Evolutionary conservation across 30 jellyfish, hydroid and myxozoan species (phyloP).

Genomic region (Sanderia malayensis): DNA sequence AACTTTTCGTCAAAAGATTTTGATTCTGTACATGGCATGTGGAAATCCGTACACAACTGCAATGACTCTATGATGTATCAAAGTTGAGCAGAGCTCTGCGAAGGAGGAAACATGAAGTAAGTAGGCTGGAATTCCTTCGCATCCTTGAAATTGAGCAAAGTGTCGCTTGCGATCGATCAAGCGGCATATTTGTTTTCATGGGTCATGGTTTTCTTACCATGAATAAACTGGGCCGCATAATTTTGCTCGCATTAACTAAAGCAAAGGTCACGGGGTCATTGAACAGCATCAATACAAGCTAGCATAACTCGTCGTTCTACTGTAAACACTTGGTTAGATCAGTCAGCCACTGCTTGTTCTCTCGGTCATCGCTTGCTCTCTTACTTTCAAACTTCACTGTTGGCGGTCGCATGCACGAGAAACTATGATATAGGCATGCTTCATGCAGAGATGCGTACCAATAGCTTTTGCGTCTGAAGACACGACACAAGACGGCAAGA

Average conservation of each 20-base stretch:
- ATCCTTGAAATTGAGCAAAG: neutral
- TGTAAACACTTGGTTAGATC: slow-evolving; percentile 37
- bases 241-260: slow-evolving; percentile 20
- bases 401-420: too few species aligned
- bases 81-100: too few species aligned
- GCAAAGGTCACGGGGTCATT: slow-evolving; percentile 58
- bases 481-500: too few species aligned
- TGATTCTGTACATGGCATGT: too few species aligned
- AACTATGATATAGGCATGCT: too few species aligned
- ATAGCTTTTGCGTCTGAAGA: too few species aligned
- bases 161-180: neutral
- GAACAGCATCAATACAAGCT: slow-evolving; percentile 27
- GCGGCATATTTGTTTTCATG: slow-evolving; percentile 23
- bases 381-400: too few species aligned
- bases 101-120: neutral
- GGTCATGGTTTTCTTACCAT: slow-evolving; percentile 45
- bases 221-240: slow-evolving; percentile 25
- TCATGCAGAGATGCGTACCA: too few species aligned
- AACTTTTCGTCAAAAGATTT: too few species aligned
- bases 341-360: slow-evolving; percentile 35
- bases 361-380: too few species aligned
- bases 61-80: too few species aligned
- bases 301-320: slow-evolving; percentile 10
- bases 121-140: neutral
- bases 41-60: too few species aligned